Base-by-base conservation (phyloP, 2,888 invertebrate species). In the Ptilodon capucinus region DNA sequence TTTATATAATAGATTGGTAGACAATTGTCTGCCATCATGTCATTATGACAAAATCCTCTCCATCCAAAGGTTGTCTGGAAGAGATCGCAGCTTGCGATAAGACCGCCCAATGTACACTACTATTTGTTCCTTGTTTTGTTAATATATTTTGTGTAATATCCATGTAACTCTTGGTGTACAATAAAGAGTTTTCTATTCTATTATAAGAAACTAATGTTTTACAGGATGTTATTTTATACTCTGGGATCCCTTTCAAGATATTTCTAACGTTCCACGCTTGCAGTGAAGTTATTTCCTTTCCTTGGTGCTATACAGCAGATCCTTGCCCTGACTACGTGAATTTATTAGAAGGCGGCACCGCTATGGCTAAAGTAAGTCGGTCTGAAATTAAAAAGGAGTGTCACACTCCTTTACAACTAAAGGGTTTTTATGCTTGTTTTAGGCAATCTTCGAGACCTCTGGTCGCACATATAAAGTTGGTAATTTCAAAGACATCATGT, bases 391-490 rank as follows among this genome's bases (percentile, higher is more conserved):
- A 28, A 0, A 28, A 28, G 2, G 2, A n/a, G 2, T 0, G 11
- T 0, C 2, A n/a, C 11, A 8, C 1, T 2, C 7, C 11, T 4
- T 28, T n/a, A 21, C 21, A 21, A 7, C 21, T n/a, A 28, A n/a
- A n/a, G n/a, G n/a, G 23, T 28, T 28, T 28, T n/a, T 16, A 36
- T n/a, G 11, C 14, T 7, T 40, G 0, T 78, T 77, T 40, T 64
- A 91, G 90, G 89, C 88, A 13, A 89, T 90, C 19, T 84, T 79
- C 44, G 79, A 89, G 44, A 80, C 83, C 1, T 81, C 65, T 19
- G 86, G 89, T 7, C 76, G 80, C 8, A 83, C 86, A 82, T 91
- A 89, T 48, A 89, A 87, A 77, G 89, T 91, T 2, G 91, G 91
- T 0, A 86, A 83, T 53, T 89, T 89, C 57, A 88, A 81, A 61